Evolutionary conservation across 2,888 invertebrate species (phyloP), one percentile per base, ranked within the genome.

Genomic region (Ariolimax columbianus): DNA sequence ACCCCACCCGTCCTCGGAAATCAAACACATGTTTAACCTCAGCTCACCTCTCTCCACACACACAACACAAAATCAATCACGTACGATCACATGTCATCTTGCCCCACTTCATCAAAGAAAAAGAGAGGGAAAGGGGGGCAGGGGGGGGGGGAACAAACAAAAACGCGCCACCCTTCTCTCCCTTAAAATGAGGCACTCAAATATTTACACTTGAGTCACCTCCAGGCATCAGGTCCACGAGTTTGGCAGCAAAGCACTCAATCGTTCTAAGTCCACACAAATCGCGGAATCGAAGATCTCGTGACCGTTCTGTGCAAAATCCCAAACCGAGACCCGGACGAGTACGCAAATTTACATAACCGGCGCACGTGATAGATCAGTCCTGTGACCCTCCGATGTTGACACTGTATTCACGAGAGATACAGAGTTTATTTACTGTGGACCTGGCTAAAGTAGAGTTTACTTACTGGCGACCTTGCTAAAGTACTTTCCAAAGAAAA

Each of bases 131-230:
- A n/a, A n/a, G n/a, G n/a, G n/a, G n/a, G n/a, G n/a, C n/a, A n/a
- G n/a, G n/a, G n/a, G n/a, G n/a, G n/a, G n/a, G n/a, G n/a, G n/a
- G n/a, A 63, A n/a, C 59, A 63, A 26, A 63, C 59, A 63, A 19
- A 38, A 17, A 9, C 70, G 14, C 38, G n/a, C 70, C 70, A 70
- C 70, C 70, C 38, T 38, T n/a, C 70, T 38, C 23, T n/a, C 36
- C 70, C 70, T 7, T 9, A 6, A 63, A 55, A 63, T 63, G n/a
- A 3, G 11, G 26, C 59, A 36, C 26, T 55, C 77, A 59, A 73
- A 73, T 73, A 73, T 73, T 73, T 73, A 73, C 73, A 26, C 40
- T 47, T 47, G 73, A 47, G n/a, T 73, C 73, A 47, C 72, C 73
- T 73, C 43, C 14, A n/a, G 7, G n/a, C 26, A 38, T 47, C 30